phyloP scores from a whole-genome alignment of 2,113 vertebrate species.

The Emydocephalus ijimae region DNA sequence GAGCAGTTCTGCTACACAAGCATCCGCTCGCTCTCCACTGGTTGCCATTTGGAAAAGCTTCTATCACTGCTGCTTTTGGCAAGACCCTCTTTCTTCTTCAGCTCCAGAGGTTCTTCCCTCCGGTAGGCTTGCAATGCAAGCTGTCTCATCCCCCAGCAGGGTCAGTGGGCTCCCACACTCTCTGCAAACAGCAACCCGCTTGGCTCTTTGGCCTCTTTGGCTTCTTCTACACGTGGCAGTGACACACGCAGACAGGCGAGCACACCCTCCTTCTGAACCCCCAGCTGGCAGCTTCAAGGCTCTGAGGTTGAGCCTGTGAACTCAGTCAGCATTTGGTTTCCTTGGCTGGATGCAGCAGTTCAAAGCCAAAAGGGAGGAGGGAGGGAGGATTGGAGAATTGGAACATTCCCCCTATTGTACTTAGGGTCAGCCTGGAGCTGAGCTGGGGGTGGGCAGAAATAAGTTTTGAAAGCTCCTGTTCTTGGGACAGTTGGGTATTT shows the following conservation, averaged over 20 bases:
- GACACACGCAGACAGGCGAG: not conserved
- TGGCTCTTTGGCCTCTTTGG: not conserved
- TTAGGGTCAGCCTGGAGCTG: not conserved
- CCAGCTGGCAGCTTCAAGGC: not conserved
- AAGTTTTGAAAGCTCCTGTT: not conserved
- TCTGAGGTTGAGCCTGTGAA: not conserved
- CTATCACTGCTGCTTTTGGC: not conserved
- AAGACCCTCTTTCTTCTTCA: not conserved
- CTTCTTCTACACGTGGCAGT: not conserved
- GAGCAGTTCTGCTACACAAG: not conserved
- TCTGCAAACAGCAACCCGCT: not conserved
- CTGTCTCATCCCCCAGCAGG: not conserved
- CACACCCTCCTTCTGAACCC: not conserved
- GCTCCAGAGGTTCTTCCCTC: not conserved
- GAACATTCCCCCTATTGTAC: not conserved
- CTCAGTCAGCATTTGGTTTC: not conserved
- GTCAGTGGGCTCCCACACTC: not conserved
- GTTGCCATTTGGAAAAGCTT: conserved; percentile 4
- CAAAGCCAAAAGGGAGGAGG: not conserved
- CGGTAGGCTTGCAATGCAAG: not conserved
- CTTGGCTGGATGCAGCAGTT: not conserved
- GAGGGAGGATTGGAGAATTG: too few relatives aligned
- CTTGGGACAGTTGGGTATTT: too few relatives aligned
- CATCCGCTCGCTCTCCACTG: not conserved
- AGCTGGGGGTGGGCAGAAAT: not conserved